Conservation (phyloP, 2,797 vertebrate species). For the Crypturellus tataupa region DNA sequence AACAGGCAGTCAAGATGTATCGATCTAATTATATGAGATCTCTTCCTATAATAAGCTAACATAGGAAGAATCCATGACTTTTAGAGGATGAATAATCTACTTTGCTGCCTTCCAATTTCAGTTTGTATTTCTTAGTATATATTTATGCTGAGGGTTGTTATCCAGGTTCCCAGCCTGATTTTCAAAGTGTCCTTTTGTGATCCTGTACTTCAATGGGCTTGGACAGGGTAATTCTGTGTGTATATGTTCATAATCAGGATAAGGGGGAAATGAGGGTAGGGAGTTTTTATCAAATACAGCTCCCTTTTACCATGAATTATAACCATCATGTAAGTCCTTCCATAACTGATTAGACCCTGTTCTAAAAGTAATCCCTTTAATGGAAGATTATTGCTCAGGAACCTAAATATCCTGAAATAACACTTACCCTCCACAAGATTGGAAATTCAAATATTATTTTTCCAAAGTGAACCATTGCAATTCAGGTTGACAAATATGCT, state of each 20-base stretch:
- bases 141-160: background rate
- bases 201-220: background rate
- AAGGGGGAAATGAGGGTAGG: background rate
- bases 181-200: background rate
- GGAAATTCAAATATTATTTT: background rate
- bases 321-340: background rate
- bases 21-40: background rate
- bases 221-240: background rate
- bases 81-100: background rate
- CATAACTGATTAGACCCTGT: background rate
- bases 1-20: background rate
- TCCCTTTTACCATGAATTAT: background rate
- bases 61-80: background rate
- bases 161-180: background rate
- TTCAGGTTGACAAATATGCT: background rate
- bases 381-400: background rate
- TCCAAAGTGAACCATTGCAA: background rate
- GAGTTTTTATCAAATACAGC: background rate
- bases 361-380: background rate
- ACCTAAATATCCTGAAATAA: background rate
- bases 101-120: background rate
- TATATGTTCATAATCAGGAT: background rate
- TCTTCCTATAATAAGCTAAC: background rate
- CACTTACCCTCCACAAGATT: background rate
- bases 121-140: background rate